Base-by-base conservation (phyloP, 2,888 invertebrate species). In the Himalopsyche japonica region DNA sequence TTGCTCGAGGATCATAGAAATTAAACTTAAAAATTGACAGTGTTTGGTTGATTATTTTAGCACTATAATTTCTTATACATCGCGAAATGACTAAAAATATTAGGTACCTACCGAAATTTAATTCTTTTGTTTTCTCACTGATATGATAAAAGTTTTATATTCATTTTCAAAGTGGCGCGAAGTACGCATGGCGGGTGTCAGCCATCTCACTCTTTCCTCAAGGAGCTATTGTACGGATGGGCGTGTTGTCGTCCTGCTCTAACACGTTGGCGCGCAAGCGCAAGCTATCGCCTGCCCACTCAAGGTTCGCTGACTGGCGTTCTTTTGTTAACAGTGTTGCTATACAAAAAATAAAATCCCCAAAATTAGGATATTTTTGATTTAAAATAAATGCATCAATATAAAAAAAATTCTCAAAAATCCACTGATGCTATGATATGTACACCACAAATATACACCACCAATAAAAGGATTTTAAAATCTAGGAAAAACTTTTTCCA, bases 231-330 rank as follows among this genome's bases (percentile, higher is more conserved):
- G 70, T 43, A 27, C 80, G 70, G n/a, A 24, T 24, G 64, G 43
- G 64, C 64, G 47, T 70, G 18, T 43, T 76, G 77, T 24, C 84
- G 43, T 81, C 87, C 85, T 87, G 87, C 87, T 90, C 90, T 89
- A 89, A 86, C 87, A 87, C 87, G 86, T 89, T 90, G 93, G 93
- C 93, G 94, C 94, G 94, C 94, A 94, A 93, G 93, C 94, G 94
- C 93, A 89, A 91, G 91, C 91, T 92, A 92, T 92, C 92, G 92
- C 92, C 92, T 92, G 91, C 92, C 93, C 93, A 94, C 94, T 94
- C 92, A 92, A 92, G 92, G 92, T 92, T 92, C 92, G 92, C 92
- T 92, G 92, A 92, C 92, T 92, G 92, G 91, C 92, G 92, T 92
- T 92, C 92, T 92, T 92, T 92, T 92, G 92, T 92, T 92, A 91